Percentiles rank a stretch among this genome's conserved stretches.
These are phyloP conservation scores for Apodemia duryi DNA, from an alignment of 2,888 invertebrate species.

Conservation along the genomic window DNA sequence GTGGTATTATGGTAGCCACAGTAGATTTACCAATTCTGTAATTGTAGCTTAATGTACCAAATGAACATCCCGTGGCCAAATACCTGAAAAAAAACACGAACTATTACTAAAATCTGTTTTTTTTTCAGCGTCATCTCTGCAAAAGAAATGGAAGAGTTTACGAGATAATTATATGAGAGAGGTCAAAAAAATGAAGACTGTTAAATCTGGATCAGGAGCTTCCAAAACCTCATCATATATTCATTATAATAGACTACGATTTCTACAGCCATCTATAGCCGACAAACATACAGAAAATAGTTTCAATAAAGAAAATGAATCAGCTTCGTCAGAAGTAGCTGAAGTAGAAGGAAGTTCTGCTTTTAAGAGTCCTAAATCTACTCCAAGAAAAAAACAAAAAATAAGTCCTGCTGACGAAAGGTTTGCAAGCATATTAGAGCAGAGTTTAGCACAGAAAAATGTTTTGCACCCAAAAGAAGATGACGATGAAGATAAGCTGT, in stretches of 20 bases:
- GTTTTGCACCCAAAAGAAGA: constrained; percentile 30
- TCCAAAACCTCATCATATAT: constrained; percentile 30
- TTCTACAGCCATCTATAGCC: constrained; percentile 28
- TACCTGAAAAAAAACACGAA: constrained; percentile 27
- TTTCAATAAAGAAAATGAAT: constrained; percentile 23
- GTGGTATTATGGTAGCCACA: constrained; percentile 30
- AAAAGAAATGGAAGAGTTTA: constrained; percentile 33
- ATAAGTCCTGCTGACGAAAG: constrained; percentile 32
- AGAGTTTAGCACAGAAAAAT: constrained; percentile 32
- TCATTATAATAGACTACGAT: constrained; percentile 32
- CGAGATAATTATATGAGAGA: constrained; percentile 32
- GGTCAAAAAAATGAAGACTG: constrained; percentile 29
- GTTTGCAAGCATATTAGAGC: constrained; percentile 33
- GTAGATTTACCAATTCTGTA: constrained; percentile 34
- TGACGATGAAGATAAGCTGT: constrained; percentile 31
- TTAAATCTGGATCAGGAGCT: constrained; percentile 33
- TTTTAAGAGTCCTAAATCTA: constrained; percentile 17
- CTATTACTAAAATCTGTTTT: constrained; percentile 28
- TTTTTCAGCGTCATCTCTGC: constrained; percentile 29
- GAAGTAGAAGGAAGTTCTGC: too few relatives aligned
- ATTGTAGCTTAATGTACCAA: constrained; percentile 32
- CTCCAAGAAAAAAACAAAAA: constrained; percentile 31
- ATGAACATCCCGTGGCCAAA: constrained; percentile 33
- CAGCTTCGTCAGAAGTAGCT: constrained; percentile 10
- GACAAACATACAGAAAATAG: constrained; percentile 31